A percentile compares a stretch with the other conserved stretches of the same genome.
Conservation (phyloP, 23 tunicate species). For the Halocynthia aurantium region DNA sequence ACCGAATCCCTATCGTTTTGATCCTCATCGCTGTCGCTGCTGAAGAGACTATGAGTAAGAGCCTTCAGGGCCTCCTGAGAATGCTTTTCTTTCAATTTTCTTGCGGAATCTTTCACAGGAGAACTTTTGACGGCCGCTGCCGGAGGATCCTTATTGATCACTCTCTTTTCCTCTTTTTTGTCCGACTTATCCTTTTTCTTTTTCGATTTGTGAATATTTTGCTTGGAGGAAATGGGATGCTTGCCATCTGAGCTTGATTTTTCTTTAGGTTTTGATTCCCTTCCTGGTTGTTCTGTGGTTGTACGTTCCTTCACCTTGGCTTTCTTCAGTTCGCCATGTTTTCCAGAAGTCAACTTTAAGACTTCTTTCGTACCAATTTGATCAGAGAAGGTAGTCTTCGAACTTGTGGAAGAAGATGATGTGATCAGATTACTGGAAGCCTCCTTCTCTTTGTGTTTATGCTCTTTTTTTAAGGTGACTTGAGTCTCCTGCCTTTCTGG, state of each 20-base stretch:
- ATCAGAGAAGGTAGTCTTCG: not conserved
- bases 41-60: not conserved
- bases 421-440: not conserved
- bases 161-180: not conserved
- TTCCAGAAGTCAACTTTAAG: not conserved
- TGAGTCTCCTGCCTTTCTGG: not conserved
- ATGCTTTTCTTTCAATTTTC: not conserved
- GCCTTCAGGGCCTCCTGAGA: not conserved
- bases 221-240: not conserved
- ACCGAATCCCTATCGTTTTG: not conserved
- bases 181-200: not conserved
- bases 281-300: not conserved
- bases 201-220: not conserved
- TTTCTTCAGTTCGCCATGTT: not conserved
- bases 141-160: not conserved
- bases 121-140: not conserved
- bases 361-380: not conserved
- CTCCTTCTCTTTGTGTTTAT: not conserved
- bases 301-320: not conserved
- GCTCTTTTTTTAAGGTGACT: not conserved
- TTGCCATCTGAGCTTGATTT: not conserved
- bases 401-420: not conserved
- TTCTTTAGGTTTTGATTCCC: not conserved
- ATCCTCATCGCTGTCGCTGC: slow-evolving; percentile 3
- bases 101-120: not conserved